Base-by-base conservation (phyloP, 2,888 invertebrate species). In the Cactoblastis cactorum region DNA sequence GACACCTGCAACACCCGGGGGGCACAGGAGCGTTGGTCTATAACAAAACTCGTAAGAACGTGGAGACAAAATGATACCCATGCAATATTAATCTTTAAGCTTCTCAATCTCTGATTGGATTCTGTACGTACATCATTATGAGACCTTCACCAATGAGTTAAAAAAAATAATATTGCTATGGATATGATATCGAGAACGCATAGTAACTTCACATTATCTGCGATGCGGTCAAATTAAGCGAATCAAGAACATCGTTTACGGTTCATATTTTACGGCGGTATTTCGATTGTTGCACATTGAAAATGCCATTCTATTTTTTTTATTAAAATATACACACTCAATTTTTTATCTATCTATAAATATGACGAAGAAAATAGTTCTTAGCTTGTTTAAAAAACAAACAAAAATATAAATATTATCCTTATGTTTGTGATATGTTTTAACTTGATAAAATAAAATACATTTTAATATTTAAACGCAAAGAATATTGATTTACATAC, bases 41-140 rank as follows among this genome's bases (percentile, higher is more conserved):
- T 11, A 34, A n/a, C n/a, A 45, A 47, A 33, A 45, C 51, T 53
- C 50, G 47, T 53, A 51, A 48, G 47, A 19, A 45, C 39, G 18
- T 32, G 15, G 39, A 28, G 47, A n/a, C 1, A 67, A 70, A 67
- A 67, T 63, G 65, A 62, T 83, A 83, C 80, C 86, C 87, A 87
- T 89, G 88, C 88, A 87, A 88, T 85, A 87, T 86, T 85, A 84
- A 78, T 83, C 71, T 66, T 74, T 67, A 68, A 72, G 71, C 75
- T 77, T 65, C 72, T 71, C 62, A 54, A 65, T 58, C 77, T 69
- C 65, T 51, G 55, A 62, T 61, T 67, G 59, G 69, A 57, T 59
- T 63, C 57, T 55, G 64, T 69, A 61, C 68, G 58, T 73, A 73
- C 70, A 74, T 66, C 57, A 61, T 59, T 65, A 59, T 66, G 60